These are phyloP conservation scores for Megaceryle alcyon DNA, from an alignment of 2,797 vertebrate species.

Conservation along the genomic window DNA sequence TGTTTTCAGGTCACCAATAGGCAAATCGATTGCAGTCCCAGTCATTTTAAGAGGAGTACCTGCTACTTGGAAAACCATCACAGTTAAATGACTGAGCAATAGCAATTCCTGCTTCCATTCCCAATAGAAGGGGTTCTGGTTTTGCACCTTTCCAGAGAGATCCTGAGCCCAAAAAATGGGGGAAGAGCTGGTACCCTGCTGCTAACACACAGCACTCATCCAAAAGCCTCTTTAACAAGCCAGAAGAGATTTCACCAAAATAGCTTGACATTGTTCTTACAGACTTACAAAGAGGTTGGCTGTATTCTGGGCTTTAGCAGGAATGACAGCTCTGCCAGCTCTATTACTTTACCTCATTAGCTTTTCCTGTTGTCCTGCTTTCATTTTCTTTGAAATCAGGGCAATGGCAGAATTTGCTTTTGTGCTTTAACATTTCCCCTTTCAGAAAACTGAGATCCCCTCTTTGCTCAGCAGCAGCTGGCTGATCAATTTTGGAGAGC, in stretches of 20 bases:
- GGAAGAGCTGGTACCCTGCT: background rate
- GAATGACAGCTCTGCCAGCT: background rate
- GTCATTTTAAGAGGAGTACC: background rate
- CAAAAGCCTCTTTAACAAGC: background rate
- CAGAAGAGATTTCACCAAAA: background rate
- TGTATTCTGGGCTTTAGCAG: background rate
- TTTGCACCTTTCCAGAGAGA: background rate
- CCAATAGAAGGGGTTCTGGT: background rate
- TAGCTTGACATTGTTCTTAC: background rate
- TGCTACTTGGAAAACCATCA: background rate
- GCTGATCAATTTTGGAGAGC: background rate
- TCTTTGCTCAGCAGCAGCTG: background rate
- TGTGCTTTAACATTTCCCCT: background rate
- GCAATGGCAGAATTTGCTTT: background rate
- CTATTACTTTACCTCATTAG: slow-evolving; percentile 32
- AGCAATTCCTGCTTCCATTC: background rate
- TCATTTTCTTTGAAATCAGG: slow-evolving; percentile 20
- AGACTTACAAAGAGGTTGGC: background rate
- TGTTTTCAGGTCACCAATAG: background rate
- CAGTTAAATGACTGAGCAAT: background rate
- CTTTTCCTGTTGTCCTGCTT: slow-evolving; percentile 21
- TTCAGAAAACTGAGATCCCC: background rate
- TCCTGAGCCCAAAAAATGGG: background rate
- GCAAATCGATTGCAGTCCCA: background rate
- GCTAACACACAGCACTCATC: background rate